Evolutionary conservation across 2,888 invertebrate species (phyloP).

Genomic region (Platycheirus rosarum): DNA sequence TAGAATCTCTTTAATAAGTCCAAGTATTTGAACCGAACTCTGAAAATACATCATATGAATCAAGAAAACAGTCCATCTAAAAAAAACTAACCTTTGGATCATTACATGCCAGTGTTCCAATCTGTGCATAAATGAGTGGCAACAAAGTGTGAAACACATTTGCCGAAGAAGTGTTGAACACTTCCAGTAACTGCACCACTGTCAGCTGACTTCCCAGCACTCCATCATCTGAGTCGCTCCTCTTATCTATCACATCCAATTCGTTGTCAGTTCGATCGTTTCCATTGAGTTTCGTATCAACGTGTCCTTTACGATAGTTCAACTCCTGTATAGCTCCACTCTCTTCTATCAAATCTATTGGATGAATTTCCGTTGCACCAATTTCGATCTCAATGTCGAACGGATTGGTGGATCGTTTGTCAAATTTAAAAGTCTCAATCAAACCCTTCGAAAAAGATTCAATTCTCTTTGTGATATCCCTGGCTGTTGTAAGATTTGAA

Average conservation of each 20-base stretch:
- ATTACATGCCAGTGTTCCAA: constrained; percentile 89
- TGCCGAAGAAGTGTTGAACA: constrained; percentile 81
- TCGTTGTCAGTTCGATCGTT: constrained; percentile 81
- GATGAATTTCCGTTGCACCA: constrained; percentile 82
- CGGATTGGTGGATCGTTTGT: constrained; percentile 82
- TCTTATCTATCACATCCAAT: constrained; percentile 74
- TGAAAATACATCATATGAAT: constrained; percentile 79
- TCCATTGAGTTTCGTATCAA: constrained; percentile 80
- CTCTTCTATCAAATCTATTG: constrained; percentile 80
- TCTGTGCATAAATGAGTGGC: constrained; percentile 92
- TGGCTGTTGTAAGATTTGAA: constrained; percentile 80
- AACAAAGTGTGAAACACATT: constrained; percentile 89
- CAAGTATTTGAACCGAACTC: constrained; percentile 93
- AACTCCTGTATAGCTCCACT: constrained; percentile 79
- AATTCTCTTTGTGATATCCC: constrained; percentile 82
- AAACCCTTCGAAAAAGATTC: constrained; percentile 83
- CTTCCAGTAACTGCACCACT: constrained; percentile 80
- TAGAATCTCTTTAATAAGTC: constrained; percentile 92
- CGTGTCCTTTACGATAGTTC: constrained; percentile 80
- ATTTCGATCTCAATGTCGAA: constrained; percentile 83
- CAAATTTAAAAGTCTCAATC: constrained; percentile 82
- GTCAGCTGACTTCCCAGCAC: constrained; percentile 77
- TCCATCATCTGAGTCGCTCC: constrained; percentile 81
- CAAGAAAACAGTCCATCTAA: background rate
- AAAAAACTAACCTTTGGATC: constrained; percentile 89